phyloP scores from a whole-genome alignment of 2,888 invertebrate species.

The Drosophila greeni region DNA sequence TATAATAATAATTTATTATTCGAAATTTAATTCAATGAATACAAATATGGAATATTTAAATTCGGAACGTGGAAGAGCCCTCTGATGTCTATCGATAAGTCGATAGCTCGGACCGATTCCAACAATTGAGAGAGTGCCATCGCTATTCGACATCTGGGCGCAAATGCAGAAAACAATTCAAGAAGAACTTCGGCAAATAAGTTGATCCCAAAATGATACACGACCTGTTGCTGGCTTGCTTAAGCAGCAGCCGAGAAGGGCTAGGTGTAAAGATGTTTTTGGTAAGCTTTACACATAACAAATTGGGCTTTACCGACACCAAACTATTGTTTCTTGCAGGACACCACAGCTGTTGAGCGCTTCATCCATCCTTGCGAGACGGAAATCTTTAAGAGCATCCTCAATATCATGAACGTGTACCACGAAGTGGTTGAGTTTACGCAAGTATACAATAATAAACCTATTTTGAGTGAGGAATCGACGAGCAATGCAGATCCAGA shows the following conservation, averaged over 20 bases:
- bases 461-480: background rate
- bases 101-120: background rate
- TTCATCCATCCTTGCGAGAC: slow-evolving; percentile 83
- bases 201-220: slow-evolving; percentile 69
- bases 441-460: slow-evolving; percentile 73
- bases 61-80: background rate
- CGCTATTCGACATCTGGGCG: slow-evolving; percentile 28
- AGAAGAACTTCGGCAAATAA: background rate
- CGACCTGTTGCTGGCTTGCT: slow-evolving; percentile 74
- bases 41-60: background rate
- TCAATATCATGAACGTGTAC: slow-evolving; percentile 82
- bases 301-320: background rate
- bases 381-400: slow-evolving; percentile 82
- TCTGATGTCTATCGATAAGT: slow-evolving; percentile 5
- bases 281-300: slow-evolving; percentile 52
- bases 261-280: slow-evolving; percentile 68
- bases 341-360: slow-evolving; percentile 61
- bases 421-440: slow-evolving; percentile 84
- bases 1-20: background rate
- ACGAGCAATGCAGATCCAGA: background rate
- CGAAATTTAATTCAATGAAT: background rate
- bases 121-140: background rate
- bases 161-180: slow-evolving; percentile 16
- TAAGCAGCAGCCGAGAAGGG: slow-evolving; percentile 67
- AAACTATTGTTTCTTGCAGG: slow-evolving; percentile 41